Conservation (phyloP, 2,797 vertebrate genomes). For the Premnoplex brunnescens region DNA sequence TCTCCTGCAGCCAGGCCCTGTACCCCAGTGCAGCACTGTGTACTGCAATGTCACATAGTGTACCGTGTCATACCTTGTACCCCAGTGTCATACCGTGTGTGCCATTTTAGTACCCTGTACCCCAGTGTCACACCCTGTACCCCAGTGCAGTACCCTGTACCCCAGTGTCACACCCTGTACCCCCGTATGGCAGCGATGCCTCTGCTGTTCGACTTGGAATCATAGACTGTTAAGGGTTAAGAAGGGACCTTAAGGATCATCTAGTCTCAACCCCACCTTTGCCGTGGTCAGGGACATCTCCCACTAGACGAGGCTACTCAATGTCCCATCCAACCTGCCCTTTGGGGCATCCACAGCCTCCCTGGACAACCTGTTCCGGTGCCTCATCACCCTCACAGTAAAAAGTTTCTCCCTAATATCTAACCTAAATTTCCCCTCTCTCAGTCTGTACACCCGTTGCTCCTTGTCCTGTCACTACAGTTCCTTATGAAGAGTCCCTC, state of each 20-base stretch:
- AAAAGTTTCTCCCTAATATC: background rate
- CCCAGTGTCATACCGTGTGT: background rate
- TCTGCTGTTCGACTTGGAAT: background rate
- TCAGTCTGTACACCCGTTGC: too few relatives aligned
- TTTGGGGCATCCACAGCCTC: background rate
- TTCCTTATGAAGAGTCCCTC: background rate
- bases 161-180: fast-evolving
- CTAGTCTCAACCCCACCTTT: background rate
- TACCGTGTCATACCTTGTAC: background rate
- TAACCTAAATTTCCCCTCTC: background rate
- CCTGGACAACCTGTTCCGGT: background rate
- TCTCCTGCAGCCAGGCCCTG: fast-evolving
- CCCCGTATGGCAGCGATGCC: fast-evolving
- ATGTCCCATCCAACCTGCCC: background rate
- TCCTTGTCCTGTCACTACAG: background rate
- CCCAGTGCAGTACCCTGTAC: background rate
- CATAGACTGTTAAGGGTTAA: too few relatives aligned
- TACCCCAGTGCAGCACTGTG: background rate
- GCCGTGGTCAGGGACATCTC: background rate
- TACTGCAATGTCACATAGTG: background rate
- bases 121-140: background rate
- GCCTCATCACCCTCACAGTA: too few relatives aligned
- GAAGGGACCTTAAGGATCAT: background rate
- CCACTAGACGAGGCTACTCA: background rate
- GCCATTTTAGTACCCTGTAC: too few relatives aligned